Evolutionary conservation across 2,113 vertebrate genomes (phyloP), one percentile per base, ranked within the genome.

Genomic region (Bubo bubo): DNA sequence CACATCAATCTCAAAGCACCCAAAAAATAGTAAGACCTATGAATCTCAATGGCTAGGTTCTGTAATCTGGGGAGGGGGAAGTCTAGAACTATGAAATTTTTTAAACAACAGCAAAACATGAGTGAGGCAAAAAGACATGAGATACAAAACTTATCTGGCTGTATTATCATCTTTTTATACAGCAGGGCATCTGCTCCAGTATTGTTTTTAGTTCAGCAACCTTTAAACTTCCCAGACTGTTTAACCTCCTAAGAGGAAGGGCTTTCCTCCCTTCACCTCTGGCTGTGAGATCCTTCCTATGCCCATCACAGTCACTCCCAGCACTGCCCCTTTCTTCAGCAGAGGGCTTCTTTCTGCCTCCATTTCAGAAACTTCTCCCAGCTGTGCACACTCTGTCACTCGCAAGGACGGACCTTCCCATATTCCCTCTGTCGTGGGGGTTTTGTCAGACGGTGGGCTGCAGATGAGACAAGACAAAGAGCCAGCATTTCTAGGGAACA

Each of bases 371-470:
- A 24, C 11, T 30, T 70, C 24, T 79, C 32, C 39, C 41, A 58
- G 24, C 30, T 4, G 10, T 30, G 5, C 22, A 8, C 21, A 9
- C 30, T 66, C 52, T 1, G 0, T 23, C 23, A 45, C 39, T 55
- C 1, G 0, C 27, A 17, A 10, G 22, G n/a, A 66, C 41, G 22
- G 45, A 49, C 8, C 16, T 74, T 49, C 22, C 23, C 14, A n/a
- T 16, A 32, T 34, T 58, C 28, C 34, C 43, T 58, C 55, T 35
- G 9, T 35, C 30, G 21, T 24, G 18, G 22, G 26, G 22, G 8
- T 19, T 84, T 35, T 59, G 15, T 59, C 1, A 0, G 14, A 21
- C 0, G 0, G 35, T 3, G 28, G 35, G 21, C 60, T 74, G 88
- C 73, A 91, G 41, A 28, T 17, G 26, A 56, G 30, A 41, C 37